A percentile compares a stretch with the other conserved stretches of the same genome.
Evolutionary conservation across 2,113 vertebrate genomes (phyloP).

Genomic region (Pavo muticus): DNA sequence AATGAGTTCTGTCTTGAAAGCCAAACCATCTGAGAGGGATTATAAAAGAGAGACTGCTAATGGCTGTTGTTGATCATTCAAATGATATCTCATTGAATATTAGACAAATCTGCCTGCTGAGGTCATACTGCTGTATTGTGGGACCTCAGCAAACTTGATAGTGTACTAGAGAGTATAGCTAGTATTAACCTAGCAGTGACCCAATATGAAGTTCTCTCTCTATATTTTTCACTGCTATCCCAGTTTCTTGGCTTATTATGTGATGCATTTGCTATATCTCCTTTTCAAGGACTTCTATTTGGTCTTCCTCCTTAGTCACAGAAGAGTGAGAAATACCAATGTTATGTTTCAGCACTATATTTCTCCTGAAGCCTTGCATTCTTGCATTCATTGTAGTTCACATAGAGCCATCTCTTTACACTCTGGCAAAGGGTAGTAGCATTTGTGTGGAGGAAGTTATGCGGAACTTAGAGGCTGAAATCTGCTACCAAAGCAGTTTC

Average conservation of each 20-base stretch:
- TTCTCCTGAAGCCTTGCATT: background rate
- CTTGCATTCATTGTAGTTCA: background rate
- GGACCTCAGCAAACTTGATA: background rate
- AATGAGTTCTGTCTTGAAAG: constrained; percentile 8
- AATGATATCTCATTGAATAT: background rate
- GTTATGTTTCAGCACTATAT: background rate
- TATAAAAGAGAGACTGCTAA: background rate
- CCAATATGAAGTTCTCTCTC: background rate
- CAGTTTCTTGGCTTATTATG: background rate
- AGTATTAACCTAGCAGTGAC: background rate
- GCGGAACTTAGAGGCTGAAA: background rate
- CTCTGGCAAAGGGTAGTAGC: background rate
- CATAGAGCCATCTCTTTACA: background rate
- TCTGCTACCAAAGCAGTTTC: background rate
- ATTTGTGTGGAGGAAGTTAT: background rate
- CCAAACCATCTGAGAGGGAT: background rate
- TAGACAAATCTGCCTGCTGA: background rate
- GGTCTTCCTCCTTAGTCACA: background rate
- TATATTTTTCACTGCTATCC: background rate
- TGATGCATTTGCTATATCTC: background rate
- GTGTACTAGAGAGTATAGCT: background rate
- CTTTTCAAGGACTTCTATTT: background rate
- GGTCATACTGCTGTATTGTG: background rate
- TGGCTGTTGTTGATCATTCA: background rate
- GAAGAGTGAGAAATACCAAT: background rate